Base-by-base conservation (phyloP, 2,113 vertebrate genomes). In the Lanius ludovicianus region DNA sequence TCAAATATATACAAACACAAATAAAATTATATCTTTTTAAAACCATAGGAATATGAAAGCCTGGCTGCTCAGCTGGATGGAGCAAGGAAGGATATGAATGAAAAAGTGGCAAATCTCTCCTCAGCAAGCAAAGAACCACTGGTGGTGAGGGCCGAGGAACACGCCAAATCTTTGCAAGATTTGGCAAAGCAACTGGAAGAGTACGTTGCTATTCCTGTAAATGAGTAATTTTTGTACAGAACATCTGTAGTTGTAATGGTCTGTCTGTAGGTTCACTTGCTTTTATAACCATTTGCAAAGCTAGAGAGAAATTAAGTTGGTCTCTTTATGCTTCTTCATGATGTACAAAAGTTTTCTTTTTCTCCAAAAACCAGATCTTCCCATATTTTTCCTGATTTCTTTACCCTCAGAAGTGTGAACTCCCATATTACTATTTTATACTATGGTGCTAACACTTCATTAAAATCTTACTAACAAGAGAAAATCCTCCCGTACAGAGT, bases 131-230 rank as follows among this genome's bases (percentile, higher is more conserved):
- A 99, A 95, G 97, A 98, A 33, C 95, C 96, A 0, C 60, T 99
- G 31, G 99, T 99, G 85, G 96, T 93, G 68, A 95, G 84, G 83
- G 99, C 99, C 7, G 99, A 99, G 93, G 91, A 98, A 3, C 99
- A 99, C 5, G 99, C 99, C 0, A 97, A 97, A 55, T 96, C 95
- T 30, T 96, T 99, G 46, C 88, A 95, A 85, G 97, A 98, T 41
- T 95, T 99, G 87, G 99, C 99, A 17, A 98, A 98, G 74, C 97
- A 99, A 11, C 97, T 99, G 65, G 98, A 99, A 62, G 97, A 99
- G 99, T 99, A 98, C 31, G 97, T 96, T 92, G 50, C n/a, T 13
- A 28, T 86, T 94, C 57, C 55, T 88, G 11, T 55, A 81, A 64
- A 89, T 35, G 22, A 90, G 52, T 73, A 24, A 16, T 60, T 93